phyloP scores from a whole-genome alignment of 2,113 vertebrate genomes.

The Nothobranchius kuhntae region DNA sequence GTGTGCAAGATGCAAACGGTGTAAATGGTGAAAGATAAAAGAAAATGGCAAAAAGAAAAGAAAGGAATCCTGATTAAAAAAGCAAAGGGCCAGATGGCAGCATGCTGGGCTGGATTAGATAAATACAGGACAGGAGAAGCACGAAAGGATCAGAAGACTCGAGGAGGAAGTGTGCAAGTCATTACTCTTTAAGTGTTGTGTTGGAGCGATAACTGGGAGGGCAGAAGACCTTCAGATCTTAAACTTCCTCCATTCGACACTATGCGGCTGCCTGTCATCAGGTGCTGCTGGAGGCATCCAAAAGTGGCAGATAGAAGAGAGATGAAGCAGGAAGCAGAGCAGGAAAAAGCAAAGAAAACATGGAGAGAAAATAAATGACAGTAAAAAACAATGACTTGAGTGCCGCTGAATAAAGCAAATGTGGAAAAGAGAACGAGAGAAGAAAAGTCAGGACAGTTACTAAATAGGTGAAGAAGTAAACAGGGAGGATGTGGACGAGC shows the following conservation, averaged over 20 bases:
- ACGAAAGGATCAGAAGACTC: conserved; percentile 6
- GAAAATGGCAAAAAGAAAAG: not conserved
- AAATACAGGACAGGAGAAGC: not conserved
- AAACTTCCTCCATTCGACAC: conserved; percentile 72
- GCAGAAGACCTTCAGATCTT: conserved; percentile 68
- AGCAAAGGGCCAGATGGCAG: not conserved
- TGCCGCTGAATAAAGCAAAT: conserved; percentile 13
- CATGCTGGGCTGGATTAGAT: not conserved
- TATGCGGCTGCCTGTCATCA: conserved; percentile 62
- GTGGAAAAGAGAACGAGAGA: not conserved
- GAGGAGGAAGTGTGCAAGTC: conserved; percentile 17
- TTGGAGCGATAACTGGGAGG: conserved; percentile 42
- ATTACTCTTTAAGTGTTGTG: conserved; percentile 64
- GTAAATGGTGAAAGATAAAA: conserved; percentile 2
- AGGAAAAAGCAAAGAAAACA: conserved; percentile 22
- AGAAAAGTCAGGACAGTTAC: conserved; percentile 6
- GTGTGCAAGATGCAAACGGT: conserved; percentile 1
- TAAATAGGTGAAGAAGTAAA: conserved; percentile 1
- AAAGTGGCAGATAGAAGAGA: conserved; percentile 33
- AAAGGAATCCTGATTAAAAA: not conserved
- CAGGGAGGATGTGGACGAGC: conserved; percentile 17
- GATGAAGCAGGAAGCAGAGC: conserved; percentile 27
- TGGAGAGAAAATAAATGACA: conserved; percentile 6
- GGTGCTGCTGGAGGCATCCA: conserved; percentile 57
- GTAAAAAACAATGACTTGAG: conserved; percentile 39